Conservation (phyloP, 2,797 vertebrate species). For the Sparidentex hasta region DNA sequence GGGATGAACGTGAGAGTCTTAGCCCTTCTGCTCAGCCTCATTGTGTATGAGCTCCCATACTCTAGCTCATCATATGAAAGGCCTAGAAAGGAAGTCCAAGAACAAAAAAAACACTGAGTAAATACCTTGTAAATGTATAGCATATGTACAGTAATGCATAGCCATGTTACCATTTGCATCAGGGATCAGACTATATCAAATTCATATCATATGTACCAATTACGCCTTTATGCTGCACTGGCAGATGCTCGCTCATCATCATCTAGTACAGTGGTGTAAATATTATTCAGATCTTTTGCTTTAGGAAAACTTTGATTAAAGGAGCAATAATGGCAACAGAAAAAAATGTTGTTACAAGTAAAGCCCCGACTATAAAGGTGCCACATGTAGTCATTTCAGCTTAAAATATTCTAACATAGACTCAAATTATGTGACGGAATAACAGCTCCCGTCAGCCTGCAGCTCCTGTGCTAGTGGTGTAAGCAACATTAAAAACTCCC, state of each 20-base stretch:
- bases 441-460: too few species aligned
- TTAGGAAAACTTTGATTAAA: neutral
- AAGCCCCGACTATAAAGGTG: too few species aligned
- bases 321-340: neutral
- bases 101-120: neutral
- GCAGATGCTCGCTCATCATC: neutral
- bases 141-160: too few species aligned
- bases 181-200: neutral
- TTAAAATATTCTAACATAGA: too few species aligned
- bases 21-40: accelerated
- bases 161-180: neutral
- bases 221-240: too few species aligned
- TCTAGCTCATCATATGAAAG: accelerated
- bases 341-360: neutral
- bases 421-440: too few species aligned
- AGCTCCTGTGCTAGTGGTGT: too few species aligned
- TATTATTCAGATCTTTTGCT: neutral
- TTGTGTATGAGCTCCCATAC: constrained; percentile 17
- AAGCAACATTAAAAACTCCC: too few species aligned
- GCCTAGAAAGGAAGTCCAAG: constrained; percentile 22
- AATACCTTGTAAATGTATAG: neutral
- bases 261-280: neutral
- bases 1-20: constrained; percentile 10
- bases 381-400: too few species aligned
- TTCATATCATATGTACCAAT: neutral